Evolutionary conservation across 1,140 invertebrate genomes (phyloP), one percentile per base, ranked within the genome.

Genomic region (Rhopalosiphum padi): DNA sequence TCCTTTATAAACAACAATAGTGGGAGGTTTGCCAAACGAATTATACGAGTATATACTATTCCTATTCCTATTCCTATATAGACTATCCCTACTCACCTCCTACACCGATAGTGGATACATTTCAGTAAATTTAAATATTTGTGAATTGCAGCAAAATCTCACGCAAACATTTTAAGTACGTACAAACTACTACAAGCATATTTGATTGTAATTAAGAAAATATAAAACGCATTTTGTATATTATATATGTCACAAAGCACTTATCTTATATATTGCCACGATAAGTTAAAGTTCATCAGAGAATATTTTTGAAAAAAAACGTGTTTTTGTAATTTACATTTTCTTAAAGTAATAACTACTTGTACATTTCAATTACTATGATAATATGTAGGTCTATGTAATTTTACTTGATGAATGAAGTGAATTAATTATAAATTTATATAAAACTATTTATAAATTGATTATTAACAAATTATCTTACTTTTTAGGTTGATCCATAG

Each of bases 1-100:
- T 90, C 90, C 90, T 91, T 91, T 91, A 83, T 82, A 48, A 82
- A 91, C 43, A 83, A 91, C 68, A 91, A 83, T 83, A 46, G 68
- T 15, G n/a, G 43, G 68, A 51, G n/a, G 43, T 91, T 91, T 25
- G 18, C 90, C 68, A 51, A 91, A 91, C 46, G 43, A 91, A 51
- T 91, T 91, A 82, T 83, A 88, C 51, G 23, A 6, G 37, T 22
- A 30, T 30, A 46, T 46, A 6, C 22, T 22, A 30, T 30, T 86
- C 9, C 41, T 30, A 25, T 46, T n/a, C n/a, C 30, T 87, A 30
- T 46, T 30, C 43, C 25, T 68, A 18, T 77, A 77, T n/a, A 15
- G 23, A 41, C 83, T 9, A 21, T 46, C 1, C 15, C 87, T n/a
- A 48, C 30, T 35, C 86, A 48, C 3, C 35, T 23, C 15, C 11